Conservation (phyloP, 2,797 vertebrate genomes). For the Rhynchonycteris naso region DNA sequence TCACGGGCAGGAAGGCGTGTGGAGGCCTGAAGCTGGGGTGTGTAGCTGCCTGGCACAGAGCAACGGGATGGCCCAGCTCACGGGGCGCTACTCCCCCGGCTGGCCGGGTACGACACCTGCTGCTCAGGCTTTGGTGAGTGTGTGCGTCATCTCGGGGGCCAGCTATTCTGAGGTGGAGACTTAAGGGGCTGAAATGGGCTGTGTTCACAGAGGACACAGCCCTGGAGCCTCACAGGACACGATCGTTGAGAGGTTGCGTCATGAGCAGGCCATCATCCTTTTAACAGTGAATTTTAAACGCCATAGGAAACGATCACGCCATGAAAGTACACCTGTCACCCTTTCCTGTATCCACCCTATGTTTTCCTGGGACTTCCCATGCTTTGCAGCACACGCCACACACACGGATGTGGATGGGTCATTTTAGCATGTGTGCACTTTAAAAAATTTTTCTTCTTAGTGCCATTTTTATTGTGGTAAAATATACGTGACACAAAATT, state of each 20-base stretch:
- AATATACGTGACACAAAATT: accelerated
- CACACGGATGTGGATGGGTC: accelerated
- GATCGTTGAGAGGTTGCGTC: background rate
- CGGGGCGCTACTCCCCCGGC: accelerated
- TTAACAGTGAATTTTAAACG: no score
- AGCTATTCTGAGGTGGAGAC: background rate
- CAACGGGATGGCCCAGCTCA: background rate
- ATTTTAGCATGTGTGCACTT: accelerated
- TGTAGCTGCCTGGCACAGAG: background rate
- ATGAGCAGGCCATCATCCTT: background rate
- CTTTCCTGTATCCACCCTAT: accelerated
- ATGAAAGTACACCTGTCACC: accelerated
- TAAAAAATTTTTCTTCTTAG: background rate
- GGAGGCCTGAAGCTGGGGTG: background rate
- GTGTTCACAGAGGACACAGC: no score
- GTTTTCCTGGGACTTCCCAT: no score
- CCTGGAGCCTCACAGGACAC: background rate
- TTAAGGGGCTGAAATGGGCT: accelerated
- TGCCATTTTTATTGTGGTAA: background rate
- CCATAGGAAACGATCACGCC: background rate
- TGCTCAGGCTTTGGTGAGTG: background rate
- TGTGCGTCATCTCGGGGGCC: background rate
- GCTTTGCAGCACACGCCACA: accelerated
- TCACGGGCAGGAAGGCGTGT: background rate
- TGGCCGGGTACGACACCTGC: accelerated